Evolutionary conservation across 2,888 invertebrate genomes (phyloP).

Genomic region (Tachina fera): DNA sequence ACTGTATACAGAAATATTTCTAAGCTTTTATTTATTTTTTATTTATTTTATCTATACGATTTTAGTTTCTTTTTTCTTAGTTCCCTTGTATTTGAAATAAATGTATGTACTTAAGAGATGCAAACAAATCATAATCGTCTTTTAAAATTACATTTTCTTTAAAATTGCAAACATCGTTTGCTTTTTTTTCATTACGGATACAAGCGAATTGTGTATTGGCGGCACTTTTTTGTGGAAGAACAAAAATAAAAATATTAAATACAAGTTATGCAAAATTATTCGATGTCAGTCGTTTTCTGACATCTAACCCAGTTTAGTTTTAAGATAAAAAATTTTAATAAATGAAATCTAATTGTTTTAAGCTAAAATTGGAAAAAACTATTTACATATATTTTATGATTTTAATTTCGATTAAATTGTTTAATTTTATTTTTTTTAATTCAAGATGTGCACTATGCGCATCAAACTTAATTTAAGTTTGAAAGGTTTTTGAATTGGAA

Average conservation of each 20-base stretch:
- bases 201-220: constrained; percentile 29
- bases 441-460: neutral
- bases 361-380: constrained; percentile 12
- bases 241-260: constrained; percentile 16
- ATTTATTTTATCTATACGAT: neutral
- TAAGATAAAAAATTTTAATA: constrained; percentile 34
- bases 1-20: constrained; percentile 26
- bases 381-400: constrained; percentile 1
- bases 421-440: neutral
- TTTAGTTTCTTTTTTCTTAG: constrained; percentile 12
- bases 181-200: neutral
- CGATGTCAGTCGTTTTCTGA: constrained; percentile 47
- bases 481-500: too few species aligned
- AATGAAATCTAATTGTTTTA: constrained; percentile 54
- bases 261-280: constrained; percentile 39
- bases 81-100: constrained; percentile 40
- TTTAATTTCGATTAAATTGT: constrained; percentile 30
- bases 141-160: constrained; percentile 26
- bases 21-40: neutral
- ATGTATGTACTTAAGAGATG: constrained; percentile 44
- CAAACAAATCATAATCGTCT: constrained; percentile 51
- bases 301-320: constrained; percentile 49
- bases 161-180: constrained; percentile 24
- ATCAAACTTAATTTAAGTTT: too few species aligned
- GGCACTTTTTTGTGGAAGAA: constrained; percentile 40